Conservation (phyloP, 2,888 invertebrate species). For the Carcina quercana region DNA sequence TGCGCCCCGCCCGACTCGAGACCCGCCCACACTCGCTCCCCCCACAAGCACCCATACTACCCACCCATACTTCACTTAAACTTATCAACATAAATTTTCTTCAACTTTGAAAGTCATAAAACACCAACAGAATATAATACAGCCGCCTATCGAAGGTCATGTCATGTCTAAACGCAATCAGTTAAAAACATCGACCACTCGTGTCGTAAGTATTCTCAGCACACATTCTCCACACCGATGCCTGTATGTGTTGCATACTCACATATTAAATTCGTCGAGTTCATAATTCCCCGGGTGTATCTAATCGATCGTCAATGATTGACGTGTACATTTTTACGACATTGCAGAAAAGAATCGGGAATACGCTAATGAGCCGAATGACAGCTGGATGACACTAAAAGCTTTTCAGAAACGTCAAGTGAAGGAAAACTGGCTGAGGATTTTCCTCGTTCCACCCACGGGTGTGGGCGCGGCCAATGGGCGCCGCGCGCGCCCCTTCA, state of each 20-base stretch:
- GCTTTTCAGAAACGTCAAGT: slow-evolving; percentile 54
- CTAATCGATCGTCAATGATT: slow-evolving; percentile 43
- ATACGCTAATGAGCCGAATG: slow-evolving; percentile 38
- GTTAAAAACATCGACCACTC: too few relatives aligned
- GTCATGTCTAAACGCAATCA: too few relatives aligned
- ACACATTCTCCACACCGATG: too few relatives aligned
- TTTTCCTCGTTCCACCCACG: slow-evolving; percentile 60
- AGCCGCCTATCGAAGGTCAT: too few relatives aligned
- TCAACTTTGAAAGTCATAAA: too few relatives aligned
- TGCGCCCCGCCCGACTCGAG: slow-evolving; percentile 56
- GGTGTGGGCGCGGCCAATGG: slow-evolving; percentile 64
- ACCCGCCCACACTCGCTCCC: slow-evolving; percentile 34
- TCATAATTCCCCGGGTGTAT: slow-evolving; percentile 31
- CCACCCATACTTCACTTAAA: slow-evolving; percentile 58
- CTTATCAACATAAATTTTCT: too few relatives aligned
- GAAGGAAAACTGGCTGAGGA: slow-evolving; percentile 49
- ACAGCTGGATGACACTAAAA: slow-evolving; percentile 62
- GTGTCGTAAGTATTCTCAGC: too few relatives aligned
- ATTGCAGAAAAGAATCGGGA: slow-evolving; percentile 30
- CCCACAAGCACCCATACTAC: slow-evolving; percentile 38
- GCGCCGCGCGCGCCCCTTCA: slow-evolving; percentile 31
- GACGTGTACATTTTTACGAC: slow-evolving; percentile 35
- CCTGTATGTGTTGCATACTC: too few relatives aligned
- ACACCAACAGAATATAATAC: too few relatives aligned
- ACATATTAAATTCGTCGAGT: slow-evolving; percentile 17